Evolutionary conservation across 2,113 vertebrate genomes (phyloP), one percentile per base, ranked within the genome.

Genomic region (Patagioenas fasciata): DNA sequence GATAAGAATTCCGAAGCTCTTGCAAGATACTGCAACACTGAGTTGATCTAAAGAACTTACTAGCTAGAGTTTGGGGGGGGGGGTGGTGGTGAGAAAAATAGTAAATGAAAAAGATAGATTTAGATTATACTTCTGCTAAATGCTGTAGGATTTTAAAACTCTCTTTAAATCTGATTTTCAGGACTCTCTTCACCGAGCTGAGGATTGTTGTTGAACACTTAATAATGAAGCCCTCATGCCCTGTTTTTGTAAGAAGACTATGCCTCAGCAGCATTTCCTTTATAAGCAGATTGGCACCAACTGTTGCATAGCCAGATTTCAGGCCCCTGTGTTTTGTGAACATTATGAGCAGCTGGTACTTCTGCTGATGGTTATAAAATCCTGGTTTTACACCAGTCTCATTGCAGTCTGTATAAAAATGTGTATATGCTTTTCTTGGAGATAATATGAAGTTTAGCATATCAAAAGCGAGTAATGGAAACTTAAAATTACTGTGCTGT

Each of bases 241-340:
- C 99, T 6, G 98, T 97, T 96, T 99, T 99, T 97, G 98, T 99
- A 97, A 98, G 99, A 98, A 99, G 98, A 97, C 98, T 99, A 90
- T 99, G 99, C 96, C 98, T 99, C 91, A 99, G 98, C 94, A 99
- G 99, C 97, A 99, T 99, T 97, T 98, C 99, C 94, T 99, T 99
- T 96, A 97, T 99, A 97, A 99, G 99, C 97, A 99, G 99, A 97
- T 97, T 99, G 93, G 99, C 99, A 60, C 99, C 99, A 93, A 99
- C 99, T 31, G 99, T 98, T 85, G 99, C 99, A 64, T 99, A 98
- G 98, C 96, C 81, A 90, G 69, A 77, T 85, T 93, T 80, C 93
- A 95, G 91, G 85, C 88, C 72, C 58, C 65, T 5, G 3, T 85
- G 61, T 96, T 90, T 96, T 95, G 95, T 94, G 97, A 97, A 97